phyloP scores from a whole-genome alignment of 2,797 vertebrate species.

The Epinephelus awoara region DNA sequence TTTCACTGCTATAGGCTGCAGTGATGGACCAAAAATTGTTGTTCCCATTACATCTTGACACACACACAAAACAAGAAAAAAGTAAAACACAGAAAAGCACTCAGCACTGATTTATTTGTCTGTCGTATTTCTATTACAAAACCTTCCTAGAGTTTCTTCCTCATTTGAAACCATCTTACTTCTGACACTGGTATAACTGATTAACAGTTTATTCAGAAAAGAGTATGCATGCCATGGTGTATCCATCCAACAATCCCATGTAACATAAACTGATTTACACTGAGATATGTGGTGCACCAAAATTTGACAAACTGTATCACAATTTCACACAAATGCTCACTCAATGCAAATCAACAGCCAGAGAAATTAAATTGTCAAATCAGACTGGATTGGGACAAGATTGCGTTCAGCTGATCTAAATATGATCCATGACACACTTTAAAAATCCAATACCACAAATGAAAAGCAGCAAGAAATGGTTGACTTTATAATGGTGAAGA shows the following conservation, averaged over 20 bases:
- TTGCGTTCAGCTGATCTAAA: slow-evolving; percentile 2
- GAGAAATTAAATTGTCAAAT: slow-evolving; percentile 23
- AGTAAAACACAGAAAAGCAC: neutral
- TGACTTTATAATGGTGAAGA: slow-evolving; percentile 20
- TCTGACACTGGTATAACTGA: too few species aligned
- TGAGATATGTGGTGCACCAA: neutral
- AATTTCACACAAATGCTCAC: neutral
- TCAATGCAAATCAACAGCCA: slow-evolving; percentile 13
- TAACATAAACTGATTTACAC: neutral
- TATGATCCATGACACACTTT: slow-evolving; percentile 30
- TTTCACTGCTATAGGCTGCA: too few species aligned
- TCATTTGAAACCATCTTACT: neutral
- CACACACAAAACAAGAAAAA: too few species aligned
- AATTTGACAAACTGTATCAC: slow-evolving; percentile 3
- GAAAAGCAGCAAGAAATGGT: slow-evolving; percentile 18
- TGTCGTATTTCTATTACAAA: neutral
- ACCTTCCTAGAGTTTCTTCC: neutral
- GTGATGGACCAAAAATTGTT: too few species aligned
- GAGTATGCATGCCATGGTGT: neutral
- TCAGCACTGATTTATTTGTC: neutral
- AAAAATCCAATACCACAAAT: slow-evolving; percentile 25
- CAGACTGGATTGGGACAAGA: neutral
- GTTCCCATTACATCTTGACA: too few species aligned
- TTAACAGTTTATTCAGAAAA: neutral
- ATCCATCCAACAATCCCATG: neutral